Percentiles rank a stretch among this genome's conserved stretches.
Conservation (phyloP, 2,113 vertebrate genomes). For the Peromyscus polionotus region DNA sequence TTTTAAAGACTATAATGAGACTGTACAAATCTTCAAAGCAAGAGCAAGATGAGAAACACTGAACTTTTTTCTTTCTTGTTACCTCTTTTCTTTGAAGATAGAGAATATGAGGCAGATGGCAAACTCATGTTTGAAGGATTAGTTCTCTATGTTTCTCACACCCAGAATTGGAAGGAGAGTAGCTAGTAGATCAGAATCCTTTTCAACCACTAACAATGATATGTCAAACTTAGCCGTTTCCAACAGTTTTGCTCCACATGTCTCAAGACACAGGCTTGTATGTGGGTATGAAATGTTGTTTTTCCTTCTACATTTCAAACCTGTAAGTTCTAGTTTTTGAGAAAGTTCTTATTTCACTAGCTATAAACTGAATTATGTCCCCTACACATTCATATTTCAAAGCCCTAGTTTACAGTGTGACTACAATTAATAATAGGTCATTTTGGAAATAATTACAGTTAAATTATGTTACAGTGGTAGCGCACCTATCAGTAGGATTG, state of each 20-base stretch:
- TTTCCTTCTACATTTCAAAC: not conserved
- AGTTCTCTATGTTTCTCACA: not conserved
- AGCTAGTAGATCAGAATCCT: not conserved
- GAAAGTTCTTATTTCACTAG: not conserved
- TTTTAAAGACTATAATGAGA: not conserved
- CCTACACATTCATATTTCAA: not conserved
- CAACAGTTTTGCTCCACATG: not conserved
- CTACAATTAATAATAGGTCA: not conserved
- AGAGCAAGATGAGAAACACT: not conserved
- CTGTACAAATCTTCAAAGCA: not conserved
- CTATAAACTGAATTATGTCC: not conserved
- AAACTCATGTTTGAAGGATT: not conserved
- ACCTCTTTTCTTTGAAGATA: not conserved
- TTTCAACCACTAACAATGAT: not conserved
- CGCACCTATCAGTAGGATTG: not conserved
- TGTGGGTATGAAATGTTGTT: not conserved
- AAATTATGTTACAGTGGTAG: not conserved
- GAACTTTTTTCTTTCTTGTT: not conserved
- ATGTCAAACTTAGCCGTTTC: not conserved
- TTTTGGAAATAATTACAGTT: not conserved
- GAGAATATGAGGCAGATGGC: not conserved
- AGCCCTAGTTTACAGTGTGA: not conserved
- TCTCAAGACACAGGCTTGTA: constrained; percentile 1
- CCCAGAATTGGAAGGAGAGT: not conserved
- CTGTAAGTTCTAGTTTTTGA: constrained; percentile 28